A percentile compares a stretch with the other conserved stretches of the same genome.
Conservation (phyloP, 1,140 invertebrate genomes). For the Drosophila guanche region DNA sequence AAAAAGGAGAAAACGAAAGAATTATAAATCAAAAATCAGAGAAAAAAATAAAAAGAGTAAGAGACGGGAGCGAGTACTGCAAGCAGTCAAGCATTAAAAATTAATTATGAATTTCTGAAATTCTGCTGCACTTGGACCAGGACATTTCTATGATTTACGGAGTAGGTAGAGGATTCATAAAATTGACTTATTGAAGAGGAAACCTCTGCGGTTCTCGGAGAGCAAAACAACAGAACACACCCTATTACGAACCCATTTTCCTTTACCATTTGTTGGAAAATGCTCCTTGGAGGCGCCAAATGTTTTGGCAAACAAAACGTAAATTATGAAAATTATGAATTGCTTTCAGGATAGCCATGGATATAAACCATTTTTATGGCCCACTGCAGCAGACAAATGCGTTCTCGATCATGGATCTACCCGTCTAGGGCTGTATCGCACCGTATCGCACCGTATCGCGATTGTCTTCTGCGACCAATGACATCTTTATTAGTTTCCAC, state of each 20-base stretch:
- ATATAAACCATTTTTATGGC: conserved; percentile 74
- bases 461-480: conserved; percentile 68
- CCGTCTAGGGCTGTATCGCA: conserved; percentile 24
- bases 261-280: conserved; percentile 44
- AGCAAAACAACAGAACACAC: conserved; percentile 51
- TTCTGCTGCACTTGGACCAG: conserved; percentile 16
- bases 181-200: conserved; percentile 76
- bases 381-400: conserved; percentile 1
- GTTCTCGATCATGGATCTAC: conserved; percentile 22
- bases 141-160: conserved; percentile 74
- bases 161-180: conserved; percentile 64
- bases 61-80: conserved; percentile 33
- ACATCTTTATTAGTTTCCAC: conserved; percentile 83
- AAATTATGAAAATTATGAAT: conserved; percentile 83
- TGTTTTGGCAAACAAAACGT: conserved; percentile 82
- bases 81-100: conserved; percentile 77
- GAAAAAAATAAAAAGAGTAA: conserved; percentile 24
- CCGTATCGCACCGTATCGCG: conserved; percentile 15
- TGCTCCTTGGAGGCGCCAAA: conserved; percentile 61
- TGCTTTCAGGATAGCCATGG: conserved; percentile 42
- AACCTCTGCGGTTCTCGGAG: conserved; percentile 60
- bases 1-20: conserved; percentile 43
- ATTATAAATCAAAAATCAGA: conserved; percentile 72
- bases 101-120: conserved; percentile 73
- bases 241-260: conserved; percentile 46